These are phyloP conservation scores for Alouatta palliata DNA, from an alignment of 2,113 vertebrate genomes.

Conservation along the genomic window DNA sequence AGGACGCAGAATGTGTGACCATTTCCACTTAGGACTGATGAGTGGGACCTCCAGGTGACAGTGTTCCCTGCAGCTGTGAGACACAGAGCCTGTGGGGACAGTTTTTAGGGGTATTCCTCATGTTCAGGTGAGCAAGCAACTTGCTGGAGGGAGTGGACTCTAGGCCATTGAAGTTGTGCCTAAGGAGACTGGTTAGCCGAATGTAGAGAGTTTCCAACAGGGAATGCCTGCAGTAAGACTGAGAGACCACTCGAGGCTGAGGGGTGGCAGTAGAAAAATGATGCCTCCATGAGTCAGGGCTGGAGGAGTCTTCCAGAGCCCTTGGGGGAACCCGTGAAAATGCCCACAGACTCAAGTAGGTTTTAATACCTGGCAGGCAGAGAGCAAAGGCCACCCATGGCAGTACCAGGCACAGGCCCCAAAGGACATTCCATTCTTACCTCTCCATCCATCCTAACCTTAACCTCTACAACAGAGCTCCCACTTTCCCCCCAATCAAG, in stretches of 20 bases:
- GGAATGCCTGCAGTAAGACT: too few species aligned
- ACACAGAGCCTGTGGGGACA: not conserved
- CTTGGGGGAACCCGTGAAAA: not conserved
- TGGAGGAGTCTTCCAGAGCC: not conserved
- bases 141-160: not conserved
- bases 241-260: not conserved
- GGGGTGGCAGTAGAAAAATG: not conserved
- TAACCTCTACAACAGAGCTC: not conserved
- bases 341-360: too few species aligned
- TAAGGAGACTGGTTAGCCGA: not conserved
- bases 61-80: not conserved
- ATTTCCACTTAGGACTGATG: not conserved
- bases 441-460: not conserved
- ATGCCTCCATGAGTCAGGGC: not conserved
- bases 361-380: not conserved
- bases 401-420: not conserved
- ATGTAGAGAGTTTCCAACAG: accelerated
- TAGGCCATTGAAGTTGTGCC: not conserved
- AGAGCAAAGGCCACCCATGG: not conserved
- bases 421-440: not conserved
- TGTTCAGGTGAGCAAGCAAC: not conserved
- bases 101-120: not conserved
- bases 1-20: not conserved
- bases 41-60: not conserved
- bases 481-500: accelerated